Evolutionary conservation across 2,113 vertebrate genomes (phyloP), one percentile per base, ranked within the genome.

Genomic region (Tachycineta bicolor): DNA sequence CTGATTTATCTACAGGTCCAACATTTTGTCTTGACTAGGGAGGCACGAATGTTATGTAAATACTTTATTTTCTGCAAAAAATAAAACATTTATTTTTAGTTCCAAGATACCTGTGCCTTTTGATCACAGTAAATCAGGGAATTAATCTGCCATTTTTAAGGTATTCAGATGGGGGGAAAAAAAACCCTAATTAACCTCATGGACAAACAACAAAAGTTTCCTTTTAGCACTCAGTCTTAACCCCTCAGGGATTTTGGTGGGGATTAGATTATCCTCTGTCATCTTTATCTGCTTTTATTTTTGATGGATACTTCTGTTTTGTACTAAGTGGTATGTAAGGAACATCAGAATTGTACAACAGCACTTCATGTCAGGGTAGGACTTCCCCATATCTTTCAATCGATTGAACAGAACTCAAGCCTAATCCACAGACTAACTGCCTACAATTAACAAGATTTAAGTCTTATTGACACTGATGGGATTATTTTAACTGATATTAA

Each of bases 71-170:
- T 28, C 49, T 63, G 24, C 21, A 81, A 84, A 96, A 96, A 84
- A 86, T 47, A 84, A 73, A 89, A 11, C 17, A 65, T 65, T 96
- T 95, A 39, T 79, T 96, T 96, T 70, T 80, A 88, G 64, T 81
- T 96, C 73, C 34, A n/a, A 82, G 33, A 86, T 31, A 65, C 4
- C 14, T 4, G 0, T 33, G 16, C 4, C 71, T 93, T 87, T 77
- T 43, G 41, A 63, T 63, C 44, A 76, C 85, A 91, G 83, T 77
- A 88, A 92, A 22, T 67, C 68, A 93, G 6, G 6, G 67, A 92
- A 78, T 91, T 63, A 60, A 89, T 78, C 62, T 49, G 56, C 25
- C 78, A 74, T 70, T 90, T 93, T 82, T 14, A 0, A 2, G 24
- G 25, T 93, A 63, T 77, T 87, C 63, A 89, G 86, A 71, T 87